These are phyloP conservation scores for Stichodactyla mertensii DNA, from an alignment of 64 coral and sea anemone genomes.

Conservation along the genomic window DNA sequence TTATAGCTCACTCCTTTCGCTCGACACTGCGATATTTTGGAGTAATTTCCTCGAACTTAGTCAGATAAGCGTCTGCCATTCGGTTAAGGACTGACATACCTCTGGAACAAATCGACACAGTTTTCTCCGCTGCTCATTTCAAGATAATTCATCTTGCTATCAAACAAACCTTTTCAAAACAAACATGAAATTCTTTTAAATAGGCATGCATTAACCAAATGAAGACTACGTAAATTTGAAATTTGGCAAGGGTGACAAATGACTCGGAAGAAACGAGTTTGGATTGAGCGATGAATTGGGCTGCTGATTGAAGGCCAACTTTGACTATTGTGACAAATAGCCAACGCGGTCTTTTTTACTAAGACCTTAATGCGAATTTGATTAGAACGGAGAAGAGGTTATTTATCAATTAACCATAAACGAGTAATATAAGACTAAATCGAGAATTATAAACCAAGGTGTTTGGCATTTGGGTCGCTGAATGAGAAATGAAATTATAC, in stretches of 20 bases:
- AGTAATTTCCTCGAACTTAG: background rate
- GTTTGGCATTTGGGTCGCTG: background rate
- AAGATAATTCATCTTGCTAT: conserved; percentile 1
- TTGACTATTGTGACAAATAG: conserved; percentile 3
- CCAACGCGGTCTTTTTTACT: background rate
- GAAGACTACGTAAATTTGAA: conserved; percentile 6
- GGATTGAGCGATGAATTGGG: background rate
- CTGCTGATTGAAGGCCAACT: background rate
- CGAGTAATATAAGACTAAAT: background rate
- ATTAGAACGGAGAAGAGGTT: background rate
- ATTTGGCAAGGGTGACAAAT: conserved; percentile 7
- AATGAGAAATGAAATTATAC: background rate
- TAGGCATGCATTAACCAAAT: conserved; percentile 19
- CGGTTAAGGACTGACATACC: background rate
- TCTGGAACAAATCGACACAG: background rate
- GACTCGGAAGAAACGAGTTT: background rate
- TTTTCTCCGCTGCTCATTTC: background rate
- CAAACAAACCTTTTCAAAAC: conserved; percentile 8
- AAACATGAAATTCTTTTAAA: conserved; percentile 3
- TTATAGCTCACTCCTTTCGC: conserved; percentile 1
- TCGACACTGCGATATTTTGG: background rate
- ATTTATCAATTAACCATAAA: background rate
- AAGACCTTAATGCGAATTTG: background rate
- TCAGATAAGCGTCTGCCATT: background rate
- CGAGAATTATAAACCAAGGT: background rate